These are phyloP conservation scores for Sarcophaga peregrina DNA, from an alignment of 1,140 invertebrate genomes.

Conservation along the genomic window DNA sequence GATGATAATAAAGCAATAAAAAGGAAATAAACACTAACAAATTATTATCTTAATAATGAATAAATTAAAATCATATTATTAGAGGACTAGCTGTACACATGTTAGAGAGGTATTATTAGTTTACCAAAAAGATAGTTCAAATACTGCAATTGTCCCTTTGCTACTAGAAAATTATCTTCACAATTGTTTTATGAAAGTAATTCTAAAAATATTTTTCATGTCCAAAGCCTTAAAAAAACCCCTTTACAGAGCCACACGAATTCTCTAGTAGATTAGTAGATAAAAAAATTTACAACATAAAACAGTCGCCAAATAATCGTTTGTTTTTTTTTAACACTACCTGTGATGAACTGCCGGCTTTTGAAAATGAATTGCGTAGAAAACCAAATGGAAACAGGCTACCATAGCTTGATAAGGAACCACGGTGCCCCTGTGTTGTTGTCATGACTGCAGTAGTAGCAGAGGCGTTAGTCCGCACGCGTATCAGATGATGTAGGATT, in stretches of 20 bases:
- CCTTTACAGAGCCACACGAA: no score
- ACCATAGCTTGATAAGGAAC: slow-evolving; percentile 55
- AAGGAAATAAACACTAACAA: not conserved
- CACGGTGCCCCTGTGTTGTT: slow-evolving; percentile 50
- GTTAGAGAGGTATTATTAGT: no score
- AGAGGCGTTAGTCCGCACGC: slow-evolving; percentile 47
- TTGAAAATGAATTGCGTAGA: slow-evolving; percentile 56
- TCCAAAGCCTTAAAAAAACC: no score
- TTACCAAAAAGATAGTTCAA: no score
- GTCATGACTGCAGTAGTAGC: slow-evolving; percentile 46
- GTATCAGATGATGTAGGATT: slow-evolving; percentile 49
- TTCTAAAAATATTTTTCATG: no score
- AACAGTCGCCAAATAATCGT: no score
- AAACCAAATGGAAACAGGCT: slow-evolving; percentile 64
- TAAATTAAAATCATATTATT: slow-evolving; percentile 17
- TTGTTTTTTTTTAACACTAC: slow-evolving; percentile 42
- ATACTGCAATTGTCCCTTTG: no score
- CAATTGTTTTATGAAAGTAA: no score
- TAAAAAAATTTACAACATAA: no score
- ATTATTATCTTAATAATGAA: slow-evolving; percentile 16
- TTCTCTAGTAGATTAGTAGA: no score
- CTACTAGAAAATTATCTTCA: no score
- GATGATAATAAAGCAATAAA: not conserved
- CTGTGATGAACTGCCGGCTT: slow-evolving; percentile 56
- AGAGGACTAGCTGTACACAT: no score